Evolutionary conservation across 2,888 invertebrate species (phyloP), one percentile per base, ranked within the genome.

Genomic region (Volucella bombylans): DNA sequence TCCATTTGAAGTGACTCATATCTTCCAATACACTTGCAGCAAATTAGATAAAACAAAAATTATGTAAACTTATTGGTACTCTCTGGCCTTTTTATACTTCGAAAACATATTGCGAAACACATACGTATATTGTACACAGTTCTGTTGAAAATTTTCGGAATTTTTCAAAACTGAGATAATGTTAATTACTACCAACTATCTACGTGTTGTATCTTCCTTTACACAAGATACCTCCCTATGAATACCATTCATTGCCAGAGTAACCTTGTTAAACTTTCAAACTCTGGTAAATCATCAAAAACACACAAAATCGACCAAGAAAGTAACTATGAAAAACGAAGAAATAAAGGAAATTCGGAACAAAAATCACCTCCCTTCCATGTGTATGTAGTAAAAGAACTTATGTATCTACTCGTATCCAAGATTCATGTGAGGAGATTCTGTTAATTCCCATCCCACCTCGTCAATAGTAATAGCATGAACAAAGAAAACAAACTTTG

Each of bases 401-500:
- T 31, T 6, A 31, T 31, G 31, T 31, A 31, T 31, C 31, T 31
- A 31, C 4, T 31, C 4, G 31, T 31, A 31, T 31, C 31, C 6
- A 0, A 4, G 31, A 31, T 31, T 31, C 6, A 6, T 31, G 31
- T 6, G 31, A 6, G 31, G 31, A 1, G 31, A 31, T 47, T 62
- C 50, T 12, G 61, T 81, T 73, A 57, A 43, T 49, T 49, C 41
- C 10, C 18, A 12, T 23, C 23, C 39, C 49, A 15, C 54, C 41
- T 15, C 31, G 6, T 2, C 31, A 31, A 31, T 31, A 31, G 31
- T 6, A 31, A 41, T 54, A 54, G 55, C 31, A 31, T 6, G 39
- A 79, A 69, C 73, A 68, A 69, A 64, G 52, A 52, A 52, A 47
- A 79, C 57, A 23, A 61, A 54, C 71, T 71, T 73, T 79, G 68